phyloP scores from a whole-genome alignment of 2,888 invertebrate species.

The Apoderus coryli region DNA sequence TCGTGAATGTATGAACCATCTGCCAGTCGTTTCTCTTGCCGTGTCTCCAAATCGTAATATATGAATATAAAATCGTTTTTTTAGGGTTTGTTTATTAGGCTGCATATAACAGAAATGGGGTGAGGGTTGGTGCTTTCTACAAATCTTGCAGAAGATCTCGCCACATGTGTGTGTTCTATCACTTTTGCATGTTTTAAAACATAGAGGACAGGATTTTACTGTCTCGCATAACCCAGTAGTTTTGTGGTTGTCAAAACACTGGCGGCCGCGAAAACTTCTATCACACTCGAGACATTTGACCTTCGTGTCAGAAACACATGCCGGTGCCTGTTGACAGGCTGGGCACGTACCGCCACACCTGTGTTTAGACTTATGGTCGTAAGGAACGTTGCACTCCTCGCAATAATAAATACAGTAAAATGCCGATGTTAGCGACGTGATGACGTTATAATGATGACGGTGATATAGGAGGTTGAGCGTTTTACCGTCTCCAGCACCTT shows the following conservation, averaged over 20 bases:
- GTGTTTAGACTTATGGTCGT: too few species aligned
- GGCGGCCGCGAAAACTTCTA: too few species aligned
- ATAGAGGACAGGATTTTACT: slow-evolving; percentile 9
- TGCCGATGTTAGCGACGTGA: slow-evolving; percentile 17
- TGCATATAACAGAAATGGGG: slow-evolving; percentile 14
- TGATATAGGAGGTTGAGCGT: slow-evolving; percentile 17
- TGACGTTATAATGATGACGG: slow-evolving; percentile 18
- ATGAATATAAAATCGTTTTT: slow-evolving; percentile 13
- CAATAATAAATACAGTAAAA: slow-evolving; percentile 19
- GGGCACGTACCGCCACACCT: too few species aligned
- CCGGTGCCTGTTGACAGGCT: too few species aligned
- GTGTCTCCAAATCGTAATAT: slow-evolving; percentile 17
- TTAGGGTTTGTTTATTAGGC: slow-evolving; percentile 7
- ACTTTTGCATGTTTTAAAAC: slow-evolving; percentile 7
- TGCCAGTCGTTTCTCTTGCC: slow-evolving; percentile 11
- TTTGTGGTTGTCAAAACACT: not conserved
- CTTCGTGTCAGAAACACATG: too few species aligned
- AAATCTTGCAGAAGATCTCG: slow-evolving; percentile 11
- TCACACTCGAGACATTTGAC: too few species aligned
- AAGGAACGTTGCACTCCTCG: slow-evolving; percentile 17
- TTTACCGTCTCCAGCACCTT: slow-evolving; percentile 2
- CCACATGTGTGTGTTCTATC: slow-evolving; percentile 8
- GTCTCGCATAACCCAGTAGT: too few species aligned
- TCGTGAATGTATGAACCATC: slow-evolving; percentile 11
- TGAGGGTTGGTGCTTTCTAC: slow-evolving; percentile 7